Base-by-base conservation (phyloP, 2,113 vertebrate species). In the Deroptyus accipitrinus region DNA sequence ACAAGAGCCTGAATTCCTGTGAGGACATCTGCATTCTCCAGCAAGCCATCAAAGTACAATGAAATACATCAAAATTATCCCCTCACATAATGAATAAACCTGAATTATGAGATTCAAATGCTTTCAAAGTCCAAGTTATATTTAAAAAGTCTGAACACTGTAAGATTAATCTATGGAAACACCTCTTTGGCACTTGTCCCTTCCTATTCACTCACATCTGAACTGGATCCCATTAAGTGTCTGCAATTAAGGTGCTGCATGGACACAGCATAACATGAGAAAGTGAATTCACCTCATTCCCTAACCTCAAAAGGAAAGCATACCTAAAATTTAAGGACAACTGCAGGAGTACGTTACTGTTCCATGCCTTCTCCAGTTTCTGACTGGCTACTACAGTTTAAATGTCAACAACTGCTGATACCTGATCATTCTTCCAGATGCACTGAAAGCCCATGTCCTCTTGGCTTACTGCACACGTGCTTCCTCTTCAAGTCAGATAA, bases 401-500 rank as follows among this genome's bases (percentile, higher is more conserved):
- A 87, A 41, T 17, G 6, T 8, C 52, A 68, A 5, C 28, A 66
- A 0, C 13, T 67, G 42, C 63, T 30, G n/a, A 13, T 97, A 97
- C 97, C 96, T 97, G 93, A 80, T 90, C 95, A 96, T 96, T 92
- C 61, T 46, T 75, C 68, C 95, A 96, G 90, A 30, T 3, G 81
- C 64, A 77, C 70, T 83, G 95, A 90, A 92, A 91, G 95, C 95
- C 96, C 96, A 97, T 96, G 94, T 96, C 96, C 96, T 95, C 91
- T 17, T 52, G 89, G 63, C 78, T 91, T 37, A 7, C 75, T 88
- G 95, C 89, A 92, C 92, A 95, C 81, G 63, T 41, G 92, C 83
- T 78, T 94, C 83, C 63, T 94, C 93, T 78, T 97, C 96, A 97
- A 17, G 78, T 92, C 74, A 82, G 68, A 52, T 77, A 75, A 90